phyloP scores from a whole-genome alignment of 2,888 invertebrate genomes.

The Pandemis heparana region DNA sequence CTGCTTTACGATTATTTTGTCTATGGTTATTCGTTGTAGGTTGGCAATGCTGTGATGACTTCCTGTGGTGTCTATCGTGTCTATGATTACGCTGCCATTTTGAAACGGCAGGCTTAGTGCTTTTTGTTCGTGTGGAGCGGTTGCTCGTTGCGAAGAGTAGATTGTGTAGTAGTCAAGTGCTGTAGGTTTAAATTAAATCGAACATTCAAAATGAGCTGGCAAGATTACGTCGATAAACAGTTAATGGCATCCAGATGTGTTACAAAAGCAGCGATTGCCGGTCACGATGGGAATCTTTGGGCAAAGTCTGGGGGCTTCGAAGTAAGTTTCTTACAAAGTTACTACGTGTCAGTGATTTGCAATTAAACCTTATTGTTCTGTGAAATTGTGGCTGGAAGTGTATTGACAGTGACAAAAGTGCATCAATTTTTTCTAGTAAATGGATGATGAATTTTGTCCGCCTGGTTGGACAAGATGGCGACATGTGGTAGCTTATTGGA shows the following conservation, averaged over 20 bases:
- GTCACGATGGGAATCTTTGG: slow-evolving; percentile 98
- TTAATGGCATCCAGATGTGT: slow-evolving; percentile 98
- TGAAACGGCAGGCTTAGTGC: slow-evolving; percentile 85
- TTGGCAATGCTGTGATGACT: slow-evolving; percentile 60
- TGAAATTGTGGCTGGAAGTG: slow-evolving; percentile 56
- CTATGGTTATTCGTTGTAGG: slow-evolving; percentile 46
- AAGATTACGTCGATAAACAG: slow-evolving; percentile 99
- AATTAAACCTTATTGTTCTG: slow-evolving; percentile 48
- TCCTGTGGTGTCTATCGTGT: slow-evolving; percentile 77
- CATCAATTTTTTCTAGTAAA: slow-evolving; percentile 48
- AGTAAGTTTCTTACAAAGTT: slow-evolving; percentile 88
- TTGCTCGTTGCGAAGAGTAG: slow-evolving; percentile 82
- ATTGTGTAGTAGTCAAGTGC: slow-evolving; percentile 82
- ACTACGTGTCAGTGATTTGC: slow-evolving; percentile 66
- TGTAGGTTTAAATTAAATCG: slow-evolving; percentile 80
- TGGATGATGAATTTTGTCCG: slow-evolving; percentile 77
- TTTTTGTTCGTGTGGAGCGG: slow-evolving; percentile 86
- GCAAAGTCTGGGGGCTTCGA: slow-evolving; percentile 97
- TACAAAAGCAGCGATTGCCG: slow-evolving; percentile 97
- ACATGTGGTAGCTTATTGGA: slow-evolving; percentile 74
- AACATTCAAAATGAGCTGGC: slow-evolving; percentile 96
- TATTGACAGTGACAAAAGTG: slow-evolving; percentile 59
- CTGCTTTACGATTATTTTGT: slow-evolving; percentile 27
- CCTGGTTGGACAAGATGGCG: slow-evolving; percentile 85
- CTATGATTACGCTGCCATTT: slow-evolving; percentile 83